A percentile compares a stretch with the other conserved stretches of the same genome.
phyloP scores from a whole-genome alignment of 2,888 invertebrate species.

The Stramonita haemastoma region DNA sequence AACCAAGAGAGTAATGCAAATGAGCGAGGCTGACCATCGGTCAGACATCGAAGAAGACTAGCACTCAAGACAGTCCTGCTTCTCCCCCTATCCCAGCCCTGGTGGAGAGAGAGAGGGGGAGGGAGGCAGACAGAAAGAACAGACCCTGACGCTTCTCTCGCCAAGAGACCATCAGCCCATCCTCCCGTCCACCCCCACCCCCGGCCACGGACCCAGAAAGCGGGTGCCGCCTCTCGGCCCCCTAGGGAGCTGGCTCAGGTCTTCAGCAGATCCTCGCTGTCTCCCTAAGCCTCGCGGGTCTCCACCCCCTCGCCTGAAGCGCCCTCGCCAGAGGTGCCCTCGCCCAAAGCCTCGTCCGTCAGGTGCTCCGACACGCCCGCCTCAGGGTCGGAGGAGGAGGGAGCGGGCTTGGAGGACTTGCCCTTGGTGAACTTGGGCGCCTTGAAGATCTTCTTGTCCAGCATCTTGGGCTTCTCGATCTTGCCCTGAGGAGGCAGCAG shows the following conservation, averaged over 20 bases:
- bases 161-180: background rate
- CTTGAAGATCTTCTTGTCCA: constrained; percentile 52
- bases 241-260: background rate
- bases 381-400: constrained; percentile 32
- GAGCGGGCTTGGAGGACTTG: constrained; percentile 44
- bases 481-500: constrained; percentile 45
- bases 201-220: background rate
- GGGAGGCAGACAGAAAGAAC: background rate
- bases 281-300: background rate
- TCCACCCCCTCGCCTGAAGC: constrained; percentile 47
- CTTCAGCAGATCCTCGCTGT: background rate
- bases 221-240: background rate
- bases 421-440: constrained; percentile 45
- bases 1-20: background rate
- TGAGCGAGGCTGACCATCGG: background rate
- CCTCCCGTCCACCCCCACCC: no score
- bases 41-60: background rate
- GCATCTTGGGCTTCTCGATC: constrained; percentile 49
- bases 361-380: constrained; percentile 39
- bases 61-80: background rate
- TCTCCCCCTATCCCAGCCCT: background rate
- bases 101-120: background rate
- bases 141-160: constrained; percentile 5
- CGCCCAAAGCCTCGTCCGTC: constrained; percentile 40
- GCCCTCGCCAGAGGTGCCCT: constrained; percentile 43